Base-by-base conservation (phyloP, 2,113 vertebrate genomes). In the Indicator indicator region DNA sequence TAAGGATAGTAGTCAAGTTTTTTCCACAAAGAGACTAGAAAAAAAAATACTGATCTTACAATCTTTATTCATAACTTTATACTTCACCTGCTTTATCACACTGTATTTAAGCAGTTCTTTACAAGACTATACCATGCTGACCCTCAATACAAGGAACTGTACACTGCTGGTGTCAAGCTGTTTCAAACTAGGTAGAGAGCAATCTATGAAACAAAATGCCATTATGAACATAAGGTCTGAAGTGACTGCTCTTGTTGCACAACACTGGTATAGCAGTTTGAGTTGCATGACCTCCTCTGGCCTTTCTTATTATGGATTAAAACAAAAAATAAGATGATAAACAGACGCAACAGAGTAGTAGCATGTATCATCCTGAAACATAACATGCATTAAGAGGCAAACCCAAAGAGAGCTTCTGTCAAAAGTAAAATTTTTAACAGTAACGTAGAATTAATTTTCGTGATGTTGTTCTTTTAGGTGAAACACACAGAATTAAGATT, bases 1-100 rank as follows among this genome's bases (percentile, higher is more conserved):
- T 99, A 90, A 99, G 97, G 96, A 99, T 99, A 67, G 99, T 99
- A 86, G 98, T 99, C 94, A 99, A 97, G 94, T 98, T 99, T 98
- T 99, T 99, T 91, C 99, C 99, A 98, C 99, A 99, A 55, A 99
- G 90, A 21, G 99, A 99, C 99, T 99, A 97, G 27, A 97, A 98
- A 88, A 88, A 85, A 55, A 71, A 78, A 71, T 2, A 93, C 27
- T 16, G 28, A 71, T 64, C n/a, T 96, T 86, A 95, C 65, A 89
- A 86, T 44, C 19, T 79, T 72, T 13, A 78, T 13, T 33, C 67
- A 15, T 12, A 91, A 74, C 50, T 15, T 65, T 55, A 27, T 1
- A 60, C 16, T 71, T 71, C n/a, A 60, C 6, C 40, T 62, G 21
- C 36, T 56, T 11, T 18, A 62, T n/a, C 40, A 46, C 18, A 30